Percentiles rank a stretch among this genome's conserved stretches.
Conservation (phyloP, 2,888 invertebrate species). For the Syrista parreyssii region DNA sequence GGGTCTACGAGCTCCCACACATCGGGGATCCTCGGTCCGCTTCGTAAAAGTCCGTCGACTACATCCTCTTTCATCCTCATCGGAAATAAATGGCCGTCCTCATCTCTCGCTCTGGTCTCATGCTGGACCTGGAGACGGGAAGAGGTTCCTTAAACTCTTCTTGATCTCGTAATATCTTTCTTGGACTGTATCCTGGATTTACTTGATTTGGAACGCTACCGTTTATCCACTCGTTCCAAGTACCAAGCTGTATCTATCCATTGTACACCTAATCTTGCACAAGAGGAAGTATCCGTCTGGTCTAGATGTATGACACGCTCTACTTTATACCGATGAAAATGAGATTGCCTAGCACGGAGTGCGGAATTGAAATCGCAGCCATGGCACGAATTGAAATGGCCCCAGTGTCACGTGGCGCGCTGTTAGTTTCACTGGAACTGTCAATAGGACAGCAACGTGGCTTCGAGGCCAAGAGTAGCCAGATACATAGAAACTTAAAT, state of each 20-base stretch:
- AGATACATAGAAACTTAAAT: not conserved
- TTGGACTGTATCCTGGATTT: not conserved
- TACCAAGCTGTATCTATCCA: not conserved
- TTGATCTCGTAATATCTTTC: conserved; percentile 6
- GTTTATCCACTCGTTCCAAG: no score
- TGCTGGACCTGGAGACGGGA: not conserved
- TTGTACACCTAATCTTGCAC: not conserved
- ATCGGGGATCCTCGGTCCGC: conserved; percentile 32
- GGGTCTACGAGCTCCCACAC: not conserved
- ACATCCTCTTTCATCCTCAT: conserved; percentile 39
- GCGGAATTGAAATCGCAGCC: not conserved
- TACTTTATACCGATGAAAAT: not conserved
- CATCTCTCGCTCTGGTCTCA: not conserved
- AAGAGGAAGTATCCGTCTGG: not conserved
- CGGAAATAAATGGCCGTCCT: conserved; percentile 14
- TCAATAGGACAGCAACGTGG: not conserved
- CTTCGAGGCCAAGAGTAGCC: not conserved
- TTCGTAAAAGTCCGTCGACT: conserved; percentile 47
- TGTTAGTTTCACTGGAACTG: not conserved
- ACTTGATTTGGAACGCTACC: not conserved
- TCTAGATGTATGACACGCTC: not conserved
- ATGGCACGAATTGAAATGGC: not conserved
- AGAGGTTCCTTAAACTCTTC: conserved; percentile 2
- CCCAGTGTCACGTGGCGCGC: not conserved
- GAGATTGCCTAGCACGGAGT: not conserved